Base-by-base conservation (phyloP, 2,888 invertebrate species). In the Zeuzera pyrina region DNA sequence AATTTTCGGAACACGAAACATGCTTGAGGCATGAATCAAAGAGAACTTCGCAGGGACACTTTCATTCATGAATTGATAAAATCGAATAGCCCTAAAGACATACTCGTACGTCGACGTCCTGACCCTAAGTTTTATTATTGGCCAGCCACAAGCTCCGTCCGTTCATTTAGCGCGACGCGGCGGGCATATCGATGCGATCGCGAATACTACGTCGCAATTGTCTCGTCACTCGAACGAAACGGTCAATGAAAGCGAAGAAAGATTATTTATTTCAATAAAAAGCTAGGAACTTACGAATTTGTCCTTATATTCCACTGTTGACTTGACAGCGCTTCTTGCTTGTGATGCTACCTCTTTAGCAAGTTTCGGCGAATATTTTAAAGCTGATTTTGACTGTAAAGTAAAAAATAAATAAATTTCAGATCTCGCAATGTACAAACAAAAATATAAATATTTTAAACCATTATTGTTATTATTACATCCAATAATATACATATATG, bases 101-200 rank as follows among this genome's bases (percentile, higher is more conserved):
- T 57, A 59, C 53, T 48, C 54, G 59, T 57, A 59, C 54, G 49
- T 55, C 52, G 63, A 62, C 58, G 63, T 59, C 53, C 46, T 52
- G 38, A 52, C 53, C 58, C 52, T 53, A 59, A 55, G 61, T 69
- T 71, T 65, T 73, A 76, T 77, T 70, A 77, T 74, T 76, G 76
- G 66, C 50, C 53, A 54, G 57, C 54, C 56, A 65, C 67, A 57
- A 57, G 59, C 67, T 57, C 54, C 81, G 81, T 81, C 81, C 79
- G 81, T 77, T 78, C 74, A 77, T 79, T 79, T 76, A 64, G 64
- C 41, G 57, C 63, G 63, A 77, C 76, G 79, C 77, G 79, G 66
- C 71, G 71, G 67, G 81, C 74, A 81, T 79, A 81, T 52, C 68
- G 68, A 78, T 74, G 62, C 43, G 57, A 38, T 39, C 50, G 70